Conservation (phyloP, 2,797 vertebrate genomes). For the Eidolon dupreanum region DNA sequence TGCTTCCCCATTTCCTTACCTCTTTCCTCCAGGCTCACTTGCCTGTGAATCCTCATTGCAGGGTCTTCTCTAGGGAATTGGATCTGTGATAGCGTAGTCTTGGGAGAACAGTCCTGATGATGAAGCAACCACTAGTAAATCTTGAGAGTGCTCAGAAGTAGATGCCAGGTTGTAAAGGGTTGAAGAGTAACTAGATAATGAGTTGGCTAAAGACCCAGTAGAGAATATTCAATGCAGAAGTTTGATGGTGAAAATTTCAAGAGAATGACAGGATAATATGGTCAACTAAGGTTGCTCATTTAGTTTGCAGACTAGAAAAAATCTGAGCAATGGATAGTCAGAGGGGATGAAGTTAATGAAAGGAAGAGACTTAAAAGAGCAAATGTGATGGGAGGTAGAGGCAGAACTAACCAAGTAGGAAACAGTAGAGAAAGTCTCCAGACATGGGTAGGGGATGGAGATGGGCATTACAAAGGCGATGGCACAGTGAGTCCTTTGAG, state of each 20-base stretch:
- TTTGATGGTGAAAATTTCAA: not conserved
- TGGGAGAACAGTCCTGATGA: not conserved
- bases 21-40: not conserved
- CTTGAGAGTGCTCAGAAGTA: not conserved
- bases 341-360: not conserved
- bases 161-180: not conserved
- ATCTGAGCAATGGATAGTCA: not conserved
- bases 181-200: not conserved
- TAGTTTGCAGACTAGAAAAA: slow-evolving; percentile 1
- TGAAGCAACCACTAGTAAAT: not conserved
- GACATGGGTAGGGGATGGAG: not conserved
- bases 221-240: not conserved
- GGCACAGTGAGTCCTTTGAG: accelerated
- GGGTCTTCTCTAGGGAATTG: not conserved
- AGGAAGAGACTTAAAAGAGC: not conserved
- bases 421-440: not conserved
- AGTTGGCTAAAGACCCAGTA: not conserved
- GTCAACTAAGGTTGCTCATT: not conserved
- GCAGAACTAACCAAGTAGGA: not conserved
- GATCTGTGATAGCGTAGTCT: not conserved
- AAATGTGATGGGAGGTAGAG: not conserved
- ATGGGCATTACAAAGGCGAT: not conserved
- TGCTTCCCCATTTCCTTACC: not conserved
- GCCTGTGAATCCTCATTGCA: not conserved
- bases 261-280: not conserved